phyloP scores from a whole-genome alignment of 53 echinoderm and acorn worm species.

The Luidia sarsii region DNA sequence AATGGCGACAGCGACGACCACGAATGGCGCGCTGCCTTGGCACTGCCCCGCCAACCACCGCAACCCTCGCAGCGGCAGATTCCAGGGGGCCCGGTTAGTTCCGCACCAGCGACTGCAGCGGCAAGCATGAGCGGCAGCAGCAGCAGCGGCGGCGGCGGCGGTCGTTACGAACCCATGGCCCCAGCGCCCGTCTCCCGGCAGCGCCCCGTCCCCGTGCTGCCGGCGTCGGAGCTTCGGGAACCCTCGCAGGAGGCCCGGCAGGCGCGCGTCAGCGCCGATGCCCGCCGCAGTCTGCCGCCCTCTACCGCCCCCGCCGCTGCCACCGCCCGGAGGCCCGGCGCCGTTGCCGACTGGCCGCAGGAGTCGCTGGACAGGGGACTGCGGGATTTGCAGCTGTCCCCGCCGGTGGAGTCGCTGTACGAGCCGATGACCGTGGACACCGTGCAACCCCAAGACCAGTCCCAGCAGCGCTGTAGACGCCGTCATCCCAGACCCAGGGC shows the following conservation, averaged over 20 bases:
- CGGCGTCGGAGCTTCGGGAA: constrained; percentile 47
- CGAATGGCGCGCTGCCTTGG: neutral
- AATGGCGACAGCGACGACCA: constrained; percentile 13
- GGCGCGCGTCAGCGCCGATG: neutral
- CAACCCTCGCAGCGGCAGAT: constrained; percentile 20
- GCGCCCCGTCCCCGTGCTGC: constrained; percentile 48
- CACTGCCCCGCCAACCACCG: neutral
- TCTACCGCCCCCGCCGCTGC: neutral
- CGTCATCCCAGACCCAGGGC: constrained; percentile 13
- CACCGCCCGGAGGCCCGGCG: neutral
- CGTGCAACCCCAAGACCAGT: neutral
- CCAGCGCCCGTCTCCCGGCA: constrained; percentile 54
- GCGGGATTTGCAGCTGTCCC: constrained; percentile 23
- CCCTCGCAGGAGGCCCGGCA: constrained; percentile 3
- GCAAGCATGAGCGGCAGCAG: constrained; percentile 4
- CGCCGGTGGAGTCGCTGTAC: constrained; percentile 3
- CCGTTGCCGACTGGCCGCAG: neutral
- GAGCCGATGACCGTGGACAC: constrained; percentile 8
- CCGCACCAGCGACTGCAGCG: neutral
- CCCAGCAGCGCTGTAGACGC: constrained; percentile 14
- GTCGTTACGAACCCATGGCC: neutral
- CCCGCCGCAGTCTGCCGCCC: neutral
- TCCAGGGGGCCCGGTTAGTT: neutral
- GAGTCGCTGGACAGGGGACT: constrained; percentile 5
- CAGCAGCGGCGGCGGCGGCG: neutral